These are phyloP conservation scores for Gavialis gangeticus DNA, from an alignment of 2,113 vertebrate genomes.

Conservation along the genomic window DNA sequence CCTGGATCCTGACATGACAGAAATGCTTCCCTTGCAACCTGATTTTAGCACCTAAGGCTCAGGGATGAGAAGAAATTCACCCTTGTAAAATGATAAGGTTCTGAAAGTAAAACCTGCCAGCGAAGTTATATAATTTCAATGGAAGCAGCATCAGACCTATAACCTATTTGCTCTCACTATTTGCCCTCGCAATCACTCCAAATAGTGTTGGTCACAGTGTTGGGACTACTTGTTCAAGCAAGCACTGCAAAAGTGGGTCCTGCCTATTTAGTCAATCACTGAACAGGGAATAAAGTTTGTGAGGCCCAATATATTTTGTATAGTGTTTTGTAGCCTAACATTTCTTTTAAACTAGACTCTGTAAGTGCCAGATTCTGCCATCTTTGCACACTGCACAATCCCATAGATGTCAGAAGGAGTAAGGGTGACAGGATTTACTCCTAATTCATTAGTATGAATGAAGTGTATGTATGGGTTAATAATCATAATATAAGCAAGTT, in stretches of 20 bases:
- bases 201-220: fast-evolving
- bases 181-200: background rate
- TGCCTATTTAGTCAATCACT: no score
- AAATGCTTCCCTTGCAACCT: no score
- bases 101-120: fast-evolving
- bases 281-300: background rate
- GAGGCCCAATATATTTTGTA: background rate
- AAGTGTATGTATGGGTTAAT: background rate
- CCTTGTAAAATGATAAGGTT: background rate
- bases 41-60: fast-evolving
- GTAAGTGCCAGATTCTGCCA: background rate
- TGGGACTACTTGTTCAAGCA: background rate
- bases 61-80: no score
- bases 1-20: no score
- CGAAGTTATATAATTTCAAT: fast-evolving
- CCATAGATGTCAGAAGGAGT: background rate
- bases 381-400: background rate
- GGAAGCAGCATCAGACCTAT: background rate
- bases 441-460: background rate
- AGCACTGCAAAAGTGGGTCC: background rate
- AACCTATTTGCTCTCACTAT: background rate
- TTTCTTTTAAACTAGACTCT: background rate
- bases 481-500: background rate
- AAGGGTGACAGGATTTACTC: background rate
- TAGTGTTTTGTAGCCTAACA: background rate